A percentile compares a stretch with the other conserved stretches of the same genome.
phyloP scores from a whole-genome alignment of 2,113 vertebrate genomes.

The Syngnathus floridae region DNA sequence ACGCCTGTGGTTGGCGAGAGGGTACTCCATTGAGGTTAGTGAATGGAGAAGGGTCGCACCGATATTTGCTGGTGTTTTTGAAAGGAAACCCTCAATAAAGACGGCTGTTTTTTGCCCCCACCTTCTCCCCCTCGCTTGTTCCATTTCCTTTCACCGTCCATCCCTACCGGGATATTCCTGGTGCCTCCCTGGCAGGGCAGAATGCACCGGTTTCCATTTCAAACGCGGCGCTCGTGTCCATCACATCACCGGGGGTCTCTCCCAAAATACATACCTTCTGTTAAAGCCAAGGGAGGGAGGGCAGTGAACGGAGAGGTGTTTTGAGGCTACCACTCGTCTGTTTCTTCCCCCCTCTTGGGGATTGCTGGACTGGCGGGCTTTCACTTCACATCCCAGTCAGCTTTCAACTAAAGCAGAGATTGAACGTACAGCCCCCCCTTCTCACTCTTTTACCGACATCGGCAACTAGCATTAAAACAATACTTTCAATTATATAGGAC shows the following conservation, averaged over 20 bases:
- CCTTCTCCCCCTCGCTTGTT: conserved; percentile 40
- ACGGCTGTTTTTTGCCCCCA: conserved; percentile 21
- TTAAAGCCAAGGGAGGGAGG: conserved; percentile 39
- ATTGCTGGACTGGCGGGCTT: conserved; percentile 41
- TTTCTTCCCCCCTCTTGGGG: conserved; percentile 35
- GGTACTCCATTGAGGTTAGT: conserved; percentile 49
- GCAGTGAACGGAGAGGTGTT: conserved; percentile 47
- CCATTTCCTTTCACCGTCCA: conserved; percentile 55
- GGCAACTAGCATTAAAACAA: conserved; percentile 27
- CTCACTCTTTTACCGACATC: not conserved
- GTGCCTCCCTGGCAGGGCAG: conserved; percentile 51
- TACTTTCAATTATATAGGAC: conserved; percentile 46
- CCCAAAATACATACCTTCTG: conserved; percentile 71
- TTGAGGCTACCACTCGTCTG: conserved; percentile 46
- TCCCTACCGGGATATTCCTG: conserved; percentile 58
- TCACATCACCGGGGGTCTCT: conserved; percentile 66
- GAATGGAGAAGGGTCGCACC: conserved; percentile 53
- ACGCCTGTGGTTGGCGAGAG: conserved; percentile 46
- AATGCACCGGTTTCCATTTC: conserved; percentile 71
- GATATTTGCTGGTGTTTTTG: conserved; percentile 65
- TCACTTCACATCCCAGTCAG: conserved; percentile 48
- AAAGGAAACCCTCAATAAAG: conserved; percentile 71
- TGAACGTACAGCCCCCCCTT: conserved; percentile 30
- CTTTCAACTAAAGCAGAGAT: conserved; percentile 54
- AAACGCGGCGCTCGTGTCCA: conserved; percentile 65